phyloP scores from a whole-genome alignment of 1,140 invertebrate genomes.

The Drosophila insularis region DNA sequence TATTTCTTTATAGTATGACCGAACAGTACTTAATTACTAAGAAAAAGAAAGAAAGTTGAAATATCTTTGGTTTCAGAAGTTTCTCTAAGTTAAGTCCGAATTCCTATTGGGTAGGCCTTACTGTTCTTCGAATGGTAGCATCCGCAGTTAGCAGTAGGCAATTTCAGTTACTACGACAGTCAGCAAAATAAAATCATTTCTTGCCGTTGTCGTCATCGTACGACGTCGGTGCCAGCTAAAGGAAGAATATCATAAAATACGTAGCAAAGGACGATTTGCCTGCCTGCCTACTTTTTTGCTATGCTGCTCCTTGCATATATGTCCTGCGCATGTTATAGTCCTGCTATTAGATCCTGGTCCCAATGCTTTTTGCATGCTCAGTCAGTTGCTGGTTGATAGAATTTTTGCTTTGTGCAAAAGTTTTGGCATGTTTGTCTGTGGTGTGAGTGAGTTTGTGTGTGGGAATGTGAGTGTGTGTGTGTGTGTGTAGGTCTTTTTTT shows the following conservation, averaged over 20 bases:
- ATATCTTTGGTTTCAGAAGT: background rate
- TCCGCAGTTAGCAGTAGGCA: slow-evolving; percentile 62
- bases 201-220: slow-evolving; percentile 28
- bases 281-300: slow-evolving; percentile 16
- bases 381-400: slow-evolving; percentile 61
- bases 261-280: slow-evolving; percentile 72
- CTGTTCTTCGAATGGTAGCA: slow-evolving; percentile 40
- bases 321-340: slow-evolving; percentile 46
- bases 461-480: background rate
- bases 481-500: slow-evolving; percentile 6
- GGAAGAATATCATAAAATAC: slow-evolving; percentile 74
- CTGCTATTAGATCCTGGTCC: slow-evolving; percentile 52
- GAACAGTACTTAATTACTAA: too few species aligned
- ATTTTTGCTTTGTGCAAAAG: slow-evolving; percentile 72
- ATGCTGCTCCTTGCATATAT: slow-evolving; percentile 30
- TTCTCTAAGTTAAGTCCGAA: slow-evolving; percentile 24
- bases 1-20: too few species aligned
- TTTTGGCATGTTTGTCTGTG: slow-evolving; percentile 44
- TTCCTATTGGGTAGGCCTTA: slow-evolving; percentile 46
- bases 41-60: background rate
- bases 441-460: background rate
- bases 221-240: slow-evolving; percentile 28
- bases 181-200: slow-evolving; percentile 77
- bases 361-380: slow-evolving; percentile 72
- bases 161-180: slow-evolving; percentile 75